Evolutionary conservation across 2,113 vertebrate genomes (phyloP).

Genomic region (Hippocampus barbouri): DNA sequence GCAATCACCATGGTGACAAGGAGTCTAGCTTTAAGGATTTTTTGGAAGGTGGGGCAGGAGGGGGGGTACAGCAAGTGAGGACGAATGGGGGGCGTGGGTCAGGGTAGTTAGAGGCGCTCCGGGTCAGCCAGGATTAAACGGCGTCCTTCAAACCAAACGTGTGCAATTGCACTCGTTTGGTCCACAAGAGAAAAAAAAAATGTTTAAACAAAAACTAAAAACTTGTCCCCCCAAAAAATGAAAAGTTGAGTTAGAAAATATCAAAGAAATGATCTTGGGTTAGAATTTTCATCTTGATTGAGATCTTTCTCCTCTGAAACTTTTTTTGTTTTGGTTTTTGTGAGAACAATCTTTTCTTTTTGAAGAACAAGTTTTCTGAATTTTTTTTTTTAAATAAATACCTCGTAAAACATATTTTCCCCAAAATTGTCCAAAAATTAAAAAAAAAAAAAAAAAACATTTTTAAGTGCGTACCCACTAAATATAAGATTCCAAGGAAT

Average conservation of each 20-base stretch:
- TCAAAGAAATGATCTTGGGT: too few relatives aligned
- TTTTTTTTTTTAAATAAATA: too few relatives aligned
- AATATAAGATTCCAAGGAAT: too few relatives aligned
- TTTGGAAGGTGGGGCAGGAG: background rate
- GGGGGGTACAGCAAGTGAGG: background rate
- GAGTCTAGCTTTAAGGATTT: constrained; percentile 71
- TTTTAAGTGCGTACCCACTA: too few relatives aligned
- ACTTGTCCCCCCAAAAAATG: background rate
- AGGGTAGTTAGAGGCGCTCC: constrained; percentile 36
- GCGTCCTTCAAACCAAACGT: background rate
- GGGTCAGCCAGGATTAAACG: constrained; percentile 29
- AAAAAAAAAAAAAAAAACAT: too few relatives aligned
- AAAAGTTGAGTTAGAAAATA: background rate
- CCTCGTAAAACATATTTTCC: too few relatives aligned
- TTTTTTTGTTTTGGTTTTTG: too few relatives aligned
- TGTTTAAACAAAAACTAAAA: background rate
- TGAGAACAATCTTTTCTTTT: too few relatives aligned
- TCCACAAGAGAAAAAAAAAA: constrained; percentile 3
- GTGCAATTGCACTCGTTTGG: background rate
- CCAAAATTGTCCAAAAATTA: too few relatives aligned
- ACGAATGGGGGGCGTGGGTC: constrained; percentile 24
- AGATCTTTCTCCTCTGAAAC: too few relatives aligned
- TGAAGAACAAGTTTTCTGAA: too few relatives aligned
- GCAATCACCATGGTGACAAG: constrained; percentile 86
- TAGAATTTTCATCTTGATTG: too few relatives aligned